Evolutionary conservation across 2,113 vertebrate genomes (phyloP).

Genomic region (Dunckerocampus dactyliophorus): DNA sequence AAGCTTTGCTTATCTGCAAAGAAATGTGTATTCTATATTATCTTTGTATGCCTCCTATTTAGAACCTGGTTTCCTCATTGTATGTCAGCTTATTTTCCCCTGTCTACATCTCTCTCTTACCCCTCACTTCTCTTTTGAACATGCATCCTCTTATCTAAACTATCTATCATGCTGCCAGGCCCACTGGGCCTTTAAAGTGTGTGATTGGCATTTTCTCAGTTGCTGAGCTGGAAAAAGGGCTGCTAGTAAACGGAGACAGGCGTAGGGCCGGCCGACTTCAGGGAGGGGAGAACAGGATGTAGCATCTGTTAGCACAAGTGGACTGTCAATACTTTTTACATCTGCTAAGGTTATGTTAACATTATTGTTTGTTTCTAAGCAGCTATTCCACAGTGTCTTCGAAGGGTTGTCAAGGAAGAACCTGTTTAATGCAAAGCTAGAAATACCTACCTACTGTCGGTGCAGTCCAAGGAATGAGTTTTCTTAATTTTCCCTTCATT

Average conservation of each 20-base stretch:
- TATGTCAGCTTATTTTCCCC: conserved; percentile 71
- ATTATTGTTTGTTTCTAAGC: not conserved
- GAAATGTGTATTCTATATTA: not conserved
- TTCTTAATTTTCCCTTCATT: no score
- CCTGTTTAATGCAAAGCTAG: not conserved
- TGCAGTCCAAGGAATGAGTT: no score
- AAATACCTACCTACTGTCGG: no score
- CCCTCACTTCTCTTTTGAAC: conserved; percentile 67
- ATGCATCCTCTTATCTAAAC: conserved; percentile 79
- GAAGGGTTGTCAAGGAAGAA: not conserved
- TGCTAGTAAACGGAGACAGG: conserved; percentile 68
- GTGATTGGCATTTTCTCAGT: conserved; percentile 82
- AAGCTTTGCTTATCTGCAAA: no score
- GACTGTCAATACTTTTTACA: conserved; percentile 26
- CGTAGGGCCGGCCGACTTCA: conserved; percentile 50
- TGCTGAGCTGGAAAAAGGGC: conserved; percentile 80
- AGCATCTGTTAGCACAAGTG: conserved; percentile 47
- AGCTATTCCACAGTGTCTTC: no score
- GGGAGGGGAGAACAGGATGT: conserved; percentile 47
- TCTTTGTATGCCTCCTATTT: conserved; percentile 15
- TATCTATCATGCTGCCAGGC: conserved; percentile 80
- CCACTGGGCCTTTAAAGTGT: conserved; percentile 82
- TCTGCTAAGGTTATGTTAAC: not conserved
- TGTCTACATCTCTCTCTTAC: conserved; percentile 23
- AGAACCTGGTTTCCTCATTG: conserved; percentile 54